Conservation (phyloP, 2,888 invertebrate species). For the Pollenia griseotomentosa region DNA sequence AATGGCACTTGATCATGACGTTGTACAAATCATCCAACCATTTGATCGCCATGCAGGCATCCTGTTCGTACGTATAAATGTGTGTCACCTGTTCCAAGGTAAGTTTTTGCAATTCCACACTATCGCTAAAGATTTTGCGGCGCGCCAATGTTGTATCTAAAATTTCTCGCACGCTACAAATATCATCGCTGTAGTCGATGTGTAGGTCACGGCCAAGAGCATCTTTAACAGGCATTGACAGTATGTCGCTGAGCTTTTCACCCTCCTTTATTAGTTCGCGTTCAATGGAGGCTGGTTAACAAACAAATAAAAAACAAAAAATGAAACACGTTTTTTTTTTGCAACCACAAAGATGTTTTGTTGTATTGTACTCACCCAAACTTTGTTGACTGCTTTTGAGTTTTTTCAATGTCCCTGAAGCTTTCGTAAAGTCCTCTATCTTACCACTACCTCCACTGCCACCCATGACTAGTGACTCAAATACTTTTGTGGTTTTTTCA, state of each 20-base stretch:
- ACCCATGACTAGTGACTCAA: constrained; percentile 88
- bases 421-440: constrained; percentile 85
- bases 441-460: constrained; percentile 80
- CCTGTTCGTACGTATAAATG: constrained; percentile 90
- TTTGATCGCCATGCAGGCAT: constrained; percentile 89
- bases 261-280: constrained; percentile 89
- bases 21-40: constrained; percentile 91
- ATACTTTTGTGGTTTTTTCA: constrained; percentile 88
- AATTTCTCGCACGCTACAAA: constrained; percentile 89
- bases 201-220: constrained; percentile 89
- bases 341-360: constrained; percentile 37
- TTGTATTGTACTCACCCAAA: constrained; percentile 85
- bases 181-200: constrained; percentile 89
- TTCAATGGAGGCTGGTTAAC: constrained; percentile 86
- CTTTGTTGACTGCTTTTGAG: constrained; percentile 87
- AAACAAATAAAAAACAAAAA: constrained; percentile 17
- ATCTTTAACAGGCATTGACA: constrained; percentile 92
- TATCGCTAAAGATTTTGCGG: constrained; percentile 89
- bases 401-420: constrained; percentile 86
- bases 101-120: constrained; percentile 90
- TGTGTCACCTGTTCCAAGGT: constrained; percentile 91
- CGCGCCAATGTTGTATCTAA: constrained; percentile 89
- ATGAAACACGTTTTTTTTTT: background rate
- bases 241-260: constrained; percentile 90
- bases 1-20: constrained; percentile 88